Conservation (phyloP, 2,888 invertebrate species). For the Hoplodrina blanda region DNA sequence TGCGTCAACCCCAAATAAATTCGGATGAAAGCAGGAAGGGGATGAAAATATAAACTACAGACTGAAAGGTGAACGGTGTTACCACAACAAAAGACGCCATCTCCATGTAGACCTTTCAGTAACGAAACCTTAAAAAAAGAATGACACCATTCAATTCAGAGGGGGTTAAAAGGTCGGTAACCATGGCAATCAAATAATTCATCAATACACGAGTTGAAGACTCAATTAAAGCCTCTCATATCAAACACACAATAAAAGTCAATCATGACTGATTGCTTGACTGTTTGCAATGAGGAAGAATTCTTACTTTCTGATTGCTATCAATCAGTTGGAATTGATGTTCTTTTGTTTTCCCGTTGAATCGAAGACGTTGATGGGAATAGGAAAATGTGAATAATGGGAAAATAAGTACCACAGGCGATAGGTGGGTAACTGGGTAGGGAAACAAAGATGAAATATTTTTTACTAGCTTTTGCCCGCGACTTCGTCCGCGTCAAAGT, state of each 20-base stretch:
- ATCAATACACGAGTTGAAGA: conserved; percentile 20
- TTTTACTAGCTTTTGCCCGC: too few species aligned
- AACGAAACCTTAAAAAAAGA: not conserved
- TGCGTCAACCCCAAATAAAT: not conserved
- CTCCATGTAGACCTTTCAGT: not conserved
- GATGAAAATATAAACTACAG: not conserved
- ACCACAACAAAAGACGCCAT: not conserved
- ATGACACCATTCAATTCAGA: not conserved
- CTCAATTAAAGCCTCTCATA: conserved; percentile 44
- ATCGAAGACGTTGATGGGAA: conserved; percentile 17
- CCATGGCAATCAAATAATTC: conserved; percentile 35
- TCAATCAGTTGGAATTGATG: conserved; percentile 37
- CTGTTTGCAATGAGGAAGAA: conserved; percentile 39
- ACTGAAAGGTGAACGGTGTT: not conserved
- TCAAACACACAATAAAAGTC: conserved; percentile 37
- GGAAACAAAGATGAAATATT: not conserved
- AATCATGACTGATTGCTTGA: conserved; percentile 32
- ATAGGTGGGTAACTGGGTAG: not conserved
- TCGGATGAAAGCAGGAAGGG: not conserved
- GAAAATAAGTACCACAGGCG: not conserved
- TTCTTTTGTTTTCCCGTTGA: conserved; percentile 21
- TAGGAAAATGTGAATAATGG: conserved; percentile 5
- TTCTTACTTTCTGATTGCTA: conserved; percentile 45
- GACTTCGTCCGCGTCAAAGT: too few species aligned
- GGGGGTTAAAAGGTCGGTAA: not conserved